Evolutionary conservation across 1,140 invertebrate genomes (phyloP), one percentile per base, ranked within the genome.

Genomic region (Pteromalus puparum): DNA sequence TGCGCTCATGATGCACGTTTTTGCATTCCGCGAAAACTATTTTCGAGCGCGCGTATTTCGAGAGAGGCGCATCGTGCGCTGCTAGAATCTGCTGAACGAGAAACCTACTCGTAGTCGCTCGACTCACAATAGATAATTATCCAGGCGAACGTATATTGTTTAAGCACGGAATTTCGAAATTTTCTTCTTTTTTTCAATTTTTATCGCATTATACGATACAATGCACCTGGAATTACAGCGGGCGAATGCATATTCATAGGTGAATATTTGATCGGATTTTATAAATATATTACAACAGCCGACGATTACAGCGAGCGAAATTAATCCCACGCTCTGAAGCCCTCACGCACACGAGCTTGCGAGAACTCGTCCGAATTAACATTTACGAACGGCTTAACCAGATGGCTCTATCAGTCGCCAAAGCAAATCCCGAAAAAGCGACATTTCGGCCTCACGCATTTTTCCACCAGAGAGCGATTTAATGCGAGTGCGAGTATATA

Each of bases 401-500:
- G 28, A 74, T 34, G 15, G 34, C 34, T 74, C 28, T 34, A 74
- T 74, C 68, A 70, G 24, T 24, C 61, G 61, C 26, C 28, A 61
- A n/a, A 21, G 53, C 53, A 61, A 61, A 70, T 70, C 68, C 79
- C 68, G 72, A 53, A 86, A 61, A 78, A 81, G 70, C 24, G 53
- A 68, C 28, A 76, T 48, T 78, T 79, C 67, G n/a, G 70, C 72
- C 24, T 87, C 81, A 26, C 70, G 38, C 53, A 21, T 61, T 61
- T 61, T n/a, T 0, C 53, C 4, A 5, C 18, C 18, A 26, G 26
- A 18, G 26, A 28, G 68, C 15, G 7, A 70, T 70, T 70, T 70
- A 28, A 26, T 30, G 68, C 68, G 68, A 28, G 26, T 15, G 67
- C 4, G 28, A 42, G 38, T 42, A 42, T 42, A 42, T 30, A 4